Conservation (phyloP, 2,888 invertebrate species). For the Notodonta dromedarius region DNA sequence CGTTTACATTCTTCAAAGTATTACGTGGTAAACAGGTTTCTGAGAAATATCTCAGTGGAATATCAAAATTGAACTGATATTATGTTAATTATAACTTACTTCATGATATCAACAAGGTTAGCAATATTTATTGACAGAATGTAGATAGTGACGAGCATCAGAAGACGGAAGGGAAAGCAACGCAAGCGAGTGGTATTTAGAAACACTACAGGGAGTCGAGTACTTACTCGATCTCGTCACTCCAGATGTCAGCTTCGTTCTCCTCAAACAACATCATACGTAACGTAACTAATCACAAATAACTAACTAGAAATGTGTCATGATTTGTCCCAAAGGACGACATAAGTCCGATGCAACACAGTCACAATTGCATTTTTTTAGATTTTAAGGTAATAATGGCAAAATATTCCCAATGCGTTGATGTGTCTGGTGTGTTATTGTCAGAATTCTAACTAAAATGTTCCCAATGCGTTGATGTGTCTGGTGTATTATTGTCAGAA, state of each 20-base stretch:
- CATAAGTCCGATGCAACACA: too few relatives aligned
- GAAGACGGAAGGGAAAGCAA: constrained; percentile 24
- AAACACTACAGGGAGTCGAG: constrained; percentile 34
- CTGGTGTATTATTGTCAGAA: too few relatives aligned
- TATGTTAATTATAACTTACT: constrained; percentile 35
- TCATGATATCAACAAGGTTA: constrained; percentile 11
- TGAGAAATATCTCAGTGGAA: constrained; percentile 61
- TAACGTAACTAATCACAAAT: background rate
- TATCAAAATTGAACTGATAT: constrained; percentile 57
- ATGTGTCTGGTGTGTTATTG: too few relatives aligned
- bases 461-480: too few relatives aligned
- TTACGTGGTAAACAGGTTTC: constrained; percentile 68
- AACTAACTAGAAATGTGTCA: too few relatives aligned
- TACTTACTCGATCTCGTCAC: constrained; percentile 67
- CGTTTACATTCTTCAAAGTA: constrained; percentile 66
- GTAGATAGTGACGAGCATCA: background rate
- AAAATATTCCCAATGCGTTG: too few relatives aligned
- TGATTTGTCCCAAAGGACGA: too few relatives aligned
- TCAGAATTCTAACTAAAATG: too few relatives aligned
- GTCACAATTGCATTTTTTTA: too few relatives aligned
- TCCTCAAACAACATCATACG: constrained; percentile 35
- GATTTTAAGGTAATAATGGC: too few relatives aligned
- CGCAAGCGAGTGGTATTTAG: constrained; percentile 38
- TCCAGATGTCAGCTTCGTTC: constrained; percentile 59
- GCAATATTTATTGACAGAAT: background rate